A percentile compares a stretch with the other conserved stretches of the same genome.
These are phyloP conservation scores for Micromussa lordhowensis DNA, from an alignment of 92 coral and sea anemone genomes.

Conservation along the genomic window DNA sequence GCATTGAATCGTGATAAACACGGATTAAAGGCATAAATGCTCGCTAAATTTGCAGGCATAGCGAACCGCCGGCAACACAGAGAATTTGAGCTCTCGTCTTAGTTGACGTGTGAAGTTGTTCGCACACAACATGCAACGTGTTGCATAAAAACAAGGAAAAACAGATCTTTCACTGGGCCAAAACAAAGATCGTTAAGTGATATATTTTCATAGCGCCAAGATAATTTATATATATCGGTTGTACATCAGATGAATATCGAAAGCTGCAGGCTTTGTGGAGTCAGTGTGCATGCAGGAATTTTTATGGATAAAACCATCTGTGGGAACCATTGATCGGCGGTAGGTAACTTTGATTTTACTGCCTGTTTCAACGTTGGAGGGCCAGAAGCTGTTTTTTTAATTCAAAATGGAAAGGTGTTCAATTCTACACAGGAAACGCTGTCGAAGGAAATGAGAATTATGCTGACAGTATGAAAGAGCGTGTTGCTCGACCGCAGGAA, in stretches of 20 bases:
- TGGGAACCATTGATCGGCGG: constrained; percentile 26
- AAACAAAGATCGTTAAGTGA: constrained; percentile 46
- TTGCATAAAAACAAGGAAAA: constrained; percentile 35
- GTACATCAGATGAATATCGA: constrained; percentile 31
- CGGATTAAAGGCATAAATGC: constrained; percentile 25
- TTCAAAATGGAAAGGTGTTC: constrained; percentile 18
- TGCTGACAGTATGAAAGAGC: constrained; percentile 39
- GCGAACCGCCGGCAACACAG: not conserved
- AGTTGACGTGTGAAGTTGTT: not conserved
- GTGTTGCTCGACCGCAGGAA: constrained; percentile 44
- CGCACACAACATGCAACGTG: constrained; percentile 19
- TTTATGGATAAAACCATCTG: constrained; percentile 41
- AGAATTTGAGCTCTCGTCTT: not conserved
- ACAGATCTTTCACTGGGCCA: constrained; percentile 29
- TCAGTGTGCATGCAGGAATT: constrained; percentile 36
- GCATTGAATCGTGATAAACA: constrained; percentile 35
- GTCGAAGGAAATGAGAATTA: constrained; percentile 35
- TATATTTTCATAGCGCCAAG: constrained; percentile 48
- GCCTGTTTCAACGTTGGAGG: constrained; percentile 42
- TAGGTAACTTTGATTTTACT: constrained; percentile 49
- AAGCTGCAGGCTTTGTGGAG: constrained; percentile 29
- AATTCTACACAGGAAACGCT: constrained; percentile 17
- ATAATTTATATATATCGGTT: constrained; percentile 34
- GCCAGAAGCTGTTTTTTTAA: constrained; percentile 6
- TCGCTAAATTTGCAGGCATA: not conserved